Conservation (phyloP, 2,797 vertebrate species). For the Mustela erminea region DNA sequence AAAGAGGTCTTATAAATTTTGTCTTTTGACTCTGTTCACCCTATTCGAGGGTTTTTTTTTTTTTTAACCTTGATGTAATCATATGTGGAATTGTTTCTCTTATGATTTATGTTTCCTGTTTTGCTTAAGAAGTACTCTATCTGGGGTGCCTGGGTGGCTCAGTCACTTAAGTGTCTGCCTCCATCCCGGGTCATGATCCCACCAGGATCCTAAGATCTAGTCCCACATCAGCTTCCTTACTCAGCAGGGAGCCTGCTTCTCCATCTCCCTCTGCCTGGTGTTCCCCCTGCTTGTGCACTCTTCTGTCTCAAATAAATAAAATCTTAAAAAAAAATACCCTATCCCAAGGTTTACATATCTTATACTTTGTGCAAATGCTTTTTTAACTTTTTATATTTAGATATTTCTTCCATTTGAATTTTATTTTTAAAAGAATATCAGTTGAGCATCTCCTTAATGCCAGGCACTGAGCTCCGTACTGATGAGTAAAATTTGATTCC, state of each 20-base stretch:
- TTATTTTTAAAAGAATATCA: slow-evolving; percentile 6
- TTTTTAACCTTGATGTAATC: not conserved
- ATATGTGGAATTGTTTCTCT: not conserved
- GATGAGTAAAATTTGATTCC: not conserved
- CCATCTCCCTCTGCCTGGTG: not conserved
- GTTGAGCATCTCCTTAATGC: not conserved
- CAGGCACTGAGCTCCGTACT: not conserved
- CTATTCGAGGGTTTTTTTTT: not conserved
- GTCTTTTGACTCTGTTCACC: not conserved
- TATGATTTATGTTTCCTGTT: not conserved
- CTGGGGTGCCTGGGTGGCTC: not conserved
- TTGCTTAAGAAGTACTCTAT: not conserved
- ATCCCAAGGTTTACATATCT: not conserved
- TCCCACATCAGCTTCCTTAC: not conserved
- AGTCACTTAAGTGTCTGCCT: not conserved
- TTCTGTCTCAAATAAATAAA: not conserved
- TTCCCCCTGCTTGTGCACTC: not conserved
- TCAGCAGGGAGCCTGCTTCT: not conserved
- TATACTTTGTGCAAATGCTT: not conserved
- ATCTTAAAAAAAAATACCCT: not conserved
- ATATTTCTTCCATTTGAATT: not conserved
- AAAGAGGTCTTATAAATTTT: not conserved
- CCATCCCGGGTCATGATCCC: not conserved
- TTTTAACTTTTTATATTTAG: not conserved
- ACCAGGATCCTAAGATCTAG: not conserved